These are phyloP conservation scores for Rousettus madagascariensis DNA, from an alignment of 2,797 vertebrate species.

Conservation along the genomic window DNA sequence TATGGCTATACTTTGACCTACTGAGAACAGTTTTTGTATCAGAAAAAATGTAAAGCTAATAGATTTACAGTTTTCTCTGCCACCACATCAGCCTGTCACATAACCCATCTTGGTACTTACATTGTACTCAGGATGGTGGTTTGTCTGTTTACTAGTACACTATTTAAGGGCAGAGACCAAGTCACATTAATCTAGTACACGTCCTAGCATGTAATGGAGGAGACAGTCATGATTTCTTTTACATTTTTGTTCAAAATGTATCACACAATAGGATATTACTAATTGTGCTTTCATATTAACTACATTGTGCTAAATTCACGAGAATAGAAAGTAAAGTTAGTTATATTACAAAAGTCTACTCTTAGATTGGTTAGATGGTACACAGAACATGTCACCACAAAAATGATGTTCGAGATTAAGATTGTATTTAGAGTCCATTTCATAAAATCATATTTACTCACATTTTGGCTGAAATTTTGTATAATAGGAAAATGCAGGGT, in stretches of 20 bases:
- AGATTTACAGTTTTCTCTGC: neutral
- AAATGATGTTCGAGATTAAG: neutral
- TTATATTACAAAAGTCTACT: neutral
- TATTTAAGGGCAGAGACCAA: neutral
- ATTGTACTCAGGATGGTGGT: rapidly evolving
- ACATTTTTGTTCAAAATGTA: neutral
- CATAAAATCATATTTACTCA: neutral
- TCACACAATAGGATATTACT: neutral
- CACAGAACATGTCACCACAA: neutral
- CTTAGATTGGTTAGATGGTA: neutral
- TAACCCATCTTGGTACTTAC: neutral
- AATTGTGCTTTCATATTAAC: neutral
- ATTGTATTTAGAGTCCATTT: neutral
- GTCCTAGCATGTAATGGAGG: neutral
- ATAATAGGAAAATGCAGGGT: neutral
- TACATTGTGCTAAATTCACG: neutral
- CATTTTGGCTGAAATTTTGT: neutral
- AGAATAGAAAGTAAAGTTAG: neutral
- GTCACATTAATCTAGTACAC: neutral
- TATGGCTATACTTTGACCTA: neutral
- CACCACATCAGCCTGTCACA: too few species aligned
- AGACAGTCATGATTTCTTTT: neutral
- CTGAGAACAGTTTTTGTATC: neutral
- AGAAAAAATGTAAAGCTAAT: neutral
- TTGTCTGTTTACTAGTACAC: neutral